Evolutionary conservation across 1,140 invertebrate genomes (phyloP).

Genomic region (Drosophila watanabei): DNA sequence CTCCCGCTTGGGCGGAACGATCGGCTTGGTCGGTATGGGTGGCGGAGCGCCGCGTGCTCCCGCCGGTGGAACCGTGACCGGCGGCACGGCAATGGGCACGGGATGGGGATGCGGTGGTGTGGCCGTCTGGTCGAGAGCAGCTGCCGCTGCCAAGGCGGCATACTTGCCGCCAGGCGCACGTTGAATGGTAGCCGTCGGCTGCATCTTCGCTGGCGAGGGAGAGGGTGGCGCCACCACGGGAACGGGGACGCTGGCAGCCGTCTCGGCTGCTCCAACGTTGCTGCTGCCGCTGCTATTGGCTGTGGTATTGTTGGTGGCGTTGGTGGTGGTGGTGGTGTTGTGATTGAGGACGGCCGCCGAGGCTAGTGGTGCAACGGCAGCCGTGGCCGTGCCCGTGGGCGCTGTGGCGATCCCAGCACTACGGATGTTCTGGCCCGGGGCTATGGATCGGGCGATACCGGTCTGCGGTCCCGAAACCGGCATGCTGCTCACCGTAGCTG

Average conservation of each 20-base stretch:
- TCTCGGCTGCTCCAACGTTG: slow-evolving; percentile 9
- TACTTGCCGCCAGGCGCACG: slow-evolving; percentile 81
- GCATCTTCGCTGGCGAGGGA: slow-evolving; percentile 78
- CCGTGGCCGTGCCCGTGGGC: slow-evolving; percentile 62
- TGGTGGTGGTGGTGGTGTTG: slow-evolving; percentile 10
- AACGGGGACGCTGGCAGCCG: neutral
- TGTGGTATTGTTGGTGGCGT: slow-evolving; percentile 20
- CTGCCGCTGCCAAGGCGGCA: slow-evolving; percentile 77
- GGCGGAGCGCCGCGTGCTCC: slow-evolving; percentile 91
- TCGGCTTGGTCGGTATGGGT: slow-evolving; percentile 95
- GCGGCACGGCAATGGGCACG: slow-evolving; percentile 80
- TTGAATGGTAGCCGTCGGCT: slow-evolving; percentile 80
- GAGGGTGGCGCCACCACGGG: slow-evolving; percentile 59
- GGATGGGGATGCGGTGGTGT: slow-evolving; percentile 76
- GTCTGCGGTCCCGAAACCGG: slow-evolving; percentile 93
- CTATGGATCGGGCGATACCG: slow-evolving; percentile 92
- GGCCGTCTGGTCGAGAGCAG: slow-evolving; percentile 70
- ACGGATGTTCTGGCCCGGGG: slow-evolving; percentile 83
- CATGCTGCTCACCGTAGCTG: slow-evolving; percentile 92
- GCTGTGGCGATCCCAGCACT: slow-evolving; percentile 61
- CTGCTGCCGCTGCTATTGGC: slow-evolving; percentile 35
- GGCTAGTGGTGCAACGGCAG: slow-evolving; percentile 29
- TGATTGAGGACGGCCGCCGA: slow-evolving; percentile 40
- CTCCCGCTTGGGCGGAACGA: slow-evolving; percentile 86
- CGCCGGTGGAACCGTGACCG: slow-evolving; percentile 77